These are phyloP conservation scores for Dromaius novaehollandiae DNA, from an alignment of 2,113 vertebrate species.

Conservation along the genomic window DNA sequence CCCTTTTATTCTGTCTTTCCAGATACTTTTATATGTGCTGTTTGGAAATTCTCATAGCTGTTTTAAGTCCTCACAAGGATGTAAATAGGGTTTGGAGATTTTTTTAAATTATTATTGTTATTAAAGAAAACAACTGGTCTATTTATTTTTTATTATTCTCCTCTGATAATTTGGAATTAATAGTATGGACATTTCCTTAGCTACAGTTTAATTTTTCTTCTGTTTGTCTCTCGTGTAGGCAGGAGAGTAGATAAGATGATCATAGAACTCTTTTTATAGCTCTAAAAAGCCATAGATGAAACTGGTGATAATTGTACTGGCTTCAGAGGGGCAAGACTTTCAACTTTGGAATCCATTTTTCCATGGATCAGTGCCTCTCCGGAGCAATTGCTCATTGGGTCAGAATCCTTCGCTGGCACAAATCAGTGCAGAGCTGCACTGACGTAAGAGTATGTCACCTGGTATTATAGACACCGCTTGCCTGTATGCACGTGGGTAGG, in stretches of 20 bases:
- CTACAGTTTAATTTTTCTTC: background rate
- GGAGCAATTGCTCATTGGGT: background rate
- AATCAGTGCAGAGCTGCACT: background rate
- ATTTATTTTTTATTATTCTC: background rate
- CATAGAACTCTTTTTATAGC: background rate
- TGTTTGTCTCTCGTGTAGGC: background rate
- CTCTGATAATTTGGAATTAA: background rate
- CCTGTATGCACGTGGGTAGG: background rate
- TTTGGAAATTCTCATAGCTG: background rate
- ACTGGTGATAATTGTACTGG: background rate
- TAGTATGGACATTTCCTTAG: background rate
- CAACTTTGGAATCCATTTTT: background rate
- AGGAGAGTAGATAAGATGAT: background rate
- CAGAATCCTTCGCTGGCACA: background rate
- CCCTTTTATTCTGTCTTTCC: background rate
- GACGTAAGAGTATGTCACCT: rapidly evolving
- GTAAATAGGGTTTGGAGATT: background rate
- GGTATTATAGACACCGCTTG: background rate
- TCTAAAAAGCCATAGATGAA: background rate
- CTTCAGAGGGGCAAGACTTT: background rate
- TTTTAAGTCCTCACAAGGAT: background rate
- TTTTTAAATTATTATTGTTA: background rate
- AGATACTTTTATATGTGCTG: background rate
- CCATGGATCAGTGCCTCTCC: background rate
- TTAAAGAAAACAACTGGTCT: background rate